Evolutionary conservation across 2,888 invertebrate genomes (phyloP), one percentile per base, ranked within the genome.

Genomic region (Tryphoninae sp.): DNA sequence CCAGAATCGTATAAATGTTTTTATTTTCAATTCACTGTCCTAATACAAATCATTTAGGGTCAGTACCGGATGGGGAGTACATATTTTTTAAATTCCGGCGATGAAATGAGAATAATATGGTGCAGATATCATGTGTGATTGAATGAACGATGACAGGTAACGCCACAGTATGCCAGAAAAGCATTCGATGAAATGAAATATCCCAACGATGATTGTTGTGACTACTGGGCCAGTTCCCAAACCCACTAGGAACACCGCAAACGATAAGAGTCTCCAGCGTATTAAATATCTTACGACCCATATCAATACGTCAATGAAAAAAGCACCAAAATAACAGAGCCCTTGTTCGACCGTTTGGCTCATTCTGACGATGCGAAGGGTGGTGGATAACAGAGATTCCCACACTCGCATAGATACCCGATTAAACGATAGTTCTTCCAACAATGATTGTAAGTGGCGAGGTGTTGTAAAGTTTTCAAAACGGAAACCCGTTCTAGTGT

Each of bases 351-450:
- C 58, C 0, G 22, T 59, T 9, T 1, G 2, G 23, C 49, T 40
- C 74, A 58, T 74, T 2, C 19, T 64, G 11, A 22, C 40, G 2
- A 80, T 74, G 22, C 49, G 62, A 8, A 74, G n/a, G 0, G 69
- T n/a, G 1, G 26, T 1, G 0, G 2, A 22, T 16, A 80, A 22
- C 0, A 75, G 16, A 0, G 13, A n/a, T 0, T 75, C 7, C 79
- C 79, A 80, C 2, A 80, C 40, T 1, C 2, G 0, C 33, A 74
- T 13, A 2, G 79, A 74, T 2, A 80, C 22, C 0, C 58, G 55
- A 64, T 74, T 69, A 49, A 74, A 80, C n/a, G 79, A 62, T 11
- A 74, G 8, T 4, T 75, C 40, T 2, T 69, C 74, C 3, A 69
- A 9, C 11, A 74, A 7, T 0, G 11, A 19, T 16, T 69, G 45